These are phyloP conservation scores for Drosophila longiperda DNA, from an alignment of 2,888 invertebrate genomes.

Conservation along the genomic window DNA sequence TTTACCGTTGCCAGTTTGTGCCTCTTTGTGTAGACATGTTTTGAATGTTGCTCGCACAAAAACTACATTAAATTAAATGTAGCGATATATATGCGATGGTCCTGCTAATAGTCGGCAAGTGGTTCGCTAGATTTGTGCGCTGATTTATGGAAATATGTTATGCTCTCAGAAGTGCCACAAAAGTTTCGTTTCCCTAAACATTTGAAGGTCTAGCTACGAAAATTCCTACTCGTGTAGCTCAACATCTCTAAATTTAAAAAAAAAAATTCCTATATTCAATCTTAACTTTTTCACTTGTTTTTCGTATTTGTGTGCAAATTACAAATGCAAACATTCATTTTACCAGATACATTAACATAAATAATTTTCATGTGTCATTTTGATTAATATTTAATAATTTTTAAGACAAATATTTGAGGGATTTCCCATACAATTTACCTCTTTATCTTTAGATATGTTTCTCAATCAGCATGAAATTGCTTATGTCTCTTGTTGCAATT, in stretches of 20 bases:
- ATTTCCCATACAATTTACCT: conserved; percentile 18
- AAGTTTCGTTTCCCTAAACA: conserved; percentile 50
- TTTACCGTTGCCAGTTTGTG: conserved; percentile 37
- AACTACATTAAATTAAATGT: conserved; percentile 67
- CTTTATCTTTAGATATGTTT: conserved; percentile 41
- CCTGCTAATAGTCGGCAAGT: conserved; percentile 47
- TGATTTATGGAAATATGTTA: conserved; percentile 74
- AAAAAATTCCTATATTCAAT: neutral
- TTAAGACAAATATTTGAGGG: neutral
- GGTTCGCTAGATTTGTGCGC: conserved; percentile 62
- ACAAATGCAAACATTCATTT: neutral
- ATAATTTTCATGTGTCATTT: neutral
- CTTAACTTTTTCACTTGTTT: neutral
- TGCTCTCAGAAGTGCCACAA: conserved; percentile 31
- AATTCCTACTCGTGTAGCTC: conserved; percentile 10
- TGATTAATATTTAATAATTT: neutral
- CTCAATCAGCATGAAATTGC: conserved; percentile 55
- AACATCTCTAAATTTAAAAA: neutral
- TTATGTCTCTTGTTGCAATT: conserved; percentile 26
- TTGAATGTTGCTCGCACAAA: conserved; percentile 27
- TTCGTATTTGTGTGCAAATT: too few relatives aligned
- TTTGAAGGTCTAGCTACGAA: conserved; percentile 25
- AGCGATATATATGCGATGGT: conserved; percentile 55
- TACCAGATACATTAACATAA: neutral
- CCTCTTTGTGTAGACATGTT: conserved; percentile 24